A percentile compares a stretch with the other conserved stretches of the same genome.
These are phyloP conservation scores for Zaprionus kolodkinae DNA, from an alignment of 1,140 invertebrate species.

Conservation along the genomic window DNA sequence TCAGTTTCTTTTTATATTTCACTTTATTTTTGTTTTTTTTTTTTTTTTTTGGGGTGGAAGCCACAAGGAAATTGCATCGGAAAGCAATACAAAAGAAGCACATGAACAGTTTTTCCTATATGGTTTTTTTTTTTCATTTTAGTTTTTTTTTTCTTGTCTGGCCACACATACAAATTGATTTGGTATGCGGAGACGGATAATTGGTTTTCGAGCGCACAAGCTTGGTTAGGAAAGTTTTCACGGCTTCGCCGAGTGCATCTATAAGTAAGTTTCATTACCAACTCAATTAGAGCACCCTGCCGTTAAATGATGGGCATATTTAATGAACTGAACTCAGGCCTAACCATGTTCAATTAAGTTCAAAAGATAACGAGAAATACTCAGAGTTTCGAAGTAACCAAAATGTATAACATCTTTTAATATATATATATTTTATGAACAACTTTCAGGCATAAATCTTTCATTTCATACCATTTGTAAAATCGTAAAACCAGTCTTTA, in stretches of 20 bases:
- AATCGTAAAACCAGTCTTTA: not conserved
- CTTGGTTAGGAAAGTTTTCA: constrained; percentile 37
- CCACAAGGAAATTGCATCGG: constrained; percentile 60
- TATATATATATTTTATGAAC: not conserved
- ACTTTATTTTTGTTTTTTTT: too few species aligned
- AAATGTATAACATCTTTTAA: not conserved
- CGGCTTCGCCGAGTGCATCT: constrained; percentile 19
- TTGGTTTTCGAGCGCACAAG: constrained; percentile 39
- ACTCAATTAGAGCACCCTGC: constrained; percentile 47
- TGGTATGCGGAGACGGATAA: constrained; percentile 50
- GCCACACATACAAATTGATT: constrained; percentile 55
- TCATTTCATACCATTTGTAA: not conserved
- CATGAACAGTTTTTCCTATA: constrained; percentile 45
- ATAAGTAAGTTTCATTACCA: constrained; percentile 43
- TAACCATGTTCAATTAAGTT: not conserved
- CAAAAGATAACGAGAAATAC: not conserved
- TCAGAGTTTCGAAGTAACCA: not conserved
- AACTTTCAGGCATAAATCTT: not conserved
- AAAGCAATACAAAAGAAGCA: constrained; percentile 58
- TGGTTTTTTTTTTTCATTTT: not conserved
- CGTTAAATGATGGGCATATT: constrained; percentile 25
- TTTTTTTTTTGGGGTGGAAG: constrained; percentile 27
- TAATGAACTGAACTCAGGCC: not conserved
- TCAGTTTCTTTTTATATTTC: constrained; percentile 50
- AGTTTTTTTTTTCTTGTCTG: constrained; percentile 17